Evolutionary conservation across 2,113 vertebrate species (phyloP), one percentile per base, ranked within the genome.

Genomic region (Coryphaenoides rupestris): DNA sequence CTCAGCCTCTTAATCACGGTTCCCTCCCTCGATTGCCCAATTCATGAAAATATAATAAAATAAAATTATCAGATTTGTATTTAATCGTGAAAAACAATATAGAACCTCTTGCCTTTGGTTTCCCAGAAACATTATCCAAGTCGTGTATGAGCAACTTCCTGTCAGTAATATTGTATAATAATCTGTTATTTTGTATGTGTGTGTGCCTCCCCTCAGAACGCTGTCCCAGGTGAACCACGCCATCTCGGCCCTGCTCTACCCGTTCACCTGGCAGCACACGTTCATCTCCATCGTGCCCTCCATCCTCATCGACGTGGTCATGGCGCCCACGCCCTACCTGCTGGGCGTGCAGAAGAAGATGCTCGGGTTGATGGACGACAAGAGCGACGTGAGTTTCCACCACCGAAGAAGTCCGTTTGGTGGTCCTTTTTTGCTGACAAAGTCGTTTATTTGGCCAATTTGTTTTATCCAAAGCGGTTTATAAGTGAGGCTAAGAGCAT

Each of bases 231-330:
- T 95, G 56, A 94, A 96, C 66, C 95, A 99, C 0, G 95, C 94
- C 0, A 90, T 96, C 0, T 91, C 93, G 0, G 95, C 95, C 15
- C 92, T 99, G n/a, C 93, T 99, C 5, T 94, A 96, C 77, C 96
- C 96, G 28, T 98, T 98, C 89, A 94, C 89, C 71, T 98, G 96
- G 96, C 95, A 96, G 53, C 96, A 98, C 87, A 99, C 96, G 59
- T 92, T 95, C 73, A 97, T 98, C 86, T 94, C 96, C 0, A 96
- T 98, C 15, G 93, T 98, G 17, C 96, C 96, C 0, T 89, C 94
- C 76, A 93, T 93, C 75, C 92, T 98, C 23, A 91, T 98, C 0
- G 94, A 92, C 60, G 96, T 95, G 0, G 95, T 97, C 72, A 95
- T 95, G 91, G 95, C 95, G 4, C 96, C 96, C 16, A 98, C 96